Evolutionary conservation across 2,113 vertebrate genomes (phyloP).

Genomic region (Heloderma charlesbogerti): DNA sequence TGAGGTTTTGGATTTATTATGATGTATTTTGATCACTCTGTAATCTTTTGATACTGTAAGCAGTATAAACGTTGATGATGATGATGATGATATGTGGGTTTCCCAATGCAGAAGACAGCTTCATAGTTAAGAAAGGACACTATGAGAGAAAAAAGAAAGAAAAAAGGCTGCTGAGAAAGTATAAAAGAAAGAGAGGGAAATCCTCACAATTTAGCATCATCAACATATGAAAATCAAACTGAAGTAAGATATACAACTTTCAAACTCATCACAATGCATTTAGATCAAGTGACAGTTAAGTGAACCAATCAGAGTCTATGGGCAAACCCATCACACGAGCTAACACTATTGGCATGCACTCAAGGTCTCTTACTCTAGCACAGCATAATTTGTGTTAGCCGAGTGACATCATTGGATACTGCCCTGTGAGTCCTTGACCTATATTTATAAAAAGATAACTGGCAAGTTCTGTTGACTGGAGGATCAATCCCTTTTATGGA

Average conservation of each 20-base stretch:
- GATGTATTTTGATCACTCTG: too few relatives aligned
- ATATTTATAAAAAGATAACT: not conserved
- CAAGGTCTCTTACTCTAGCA: too few relatives aligned
- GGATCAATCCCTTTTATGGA: not conserved
- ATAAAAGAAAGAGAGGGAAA: not conserved
- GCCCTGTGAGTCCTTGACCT: not conserved
- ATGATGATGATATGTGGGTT: not conserved
- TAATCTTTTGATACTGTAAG: too few relatives aligned
- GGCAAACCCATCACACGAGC: too few relatives aligned
- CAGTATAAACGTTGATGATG: too few relatives aligned
- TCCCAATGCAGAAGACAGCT: not conserved
- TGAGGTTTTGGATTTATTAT: too few relatives aligned
- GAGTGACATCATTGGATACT: too few relatives aligned
- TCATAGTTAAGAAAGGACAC: not conserved
- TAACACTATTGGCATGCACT: too few relatives aligned
- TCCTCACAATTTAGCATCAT: not conserved
- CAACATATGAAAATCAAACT: not conserved
- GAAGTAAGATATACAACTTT: not conserved
- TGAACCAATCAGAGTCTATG: not conserved
- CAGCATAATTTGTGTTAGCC: too few relatives aligned
- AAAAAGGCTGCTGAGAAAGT: not conserved
- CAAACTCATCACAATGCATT: not conserved
- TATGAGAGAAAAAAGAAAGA: not conserved
- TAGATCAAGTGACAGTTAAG: not conserved
- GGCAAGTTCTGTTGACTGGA: not conserved